phyloP scores from a whole-genome alignment of 1,140 invertebrate genomes.

The Polypedilum pembai region DNA sequence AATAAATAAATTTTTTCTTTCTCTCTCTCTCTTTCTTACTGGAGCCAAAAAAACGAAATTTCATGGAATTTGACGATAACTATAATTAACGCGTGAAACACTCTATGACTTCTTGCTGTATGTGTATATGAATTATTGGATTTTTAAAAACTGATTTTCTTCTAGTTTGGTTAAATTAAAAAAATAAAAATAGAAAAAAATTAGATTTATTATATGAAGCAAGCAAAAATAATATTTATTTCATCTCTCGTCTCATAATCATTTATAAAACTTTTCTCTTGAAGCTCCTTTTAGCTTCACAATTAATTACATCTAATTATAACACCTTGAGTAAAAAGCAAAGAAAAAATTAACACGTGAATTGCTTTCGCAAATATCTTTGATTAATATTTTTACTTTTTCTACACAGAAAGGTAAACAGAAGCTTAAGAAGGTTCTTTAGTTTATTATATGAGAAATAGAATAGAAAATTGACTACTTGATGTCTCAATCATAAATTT shows the following conservation, averaged over 20 bases:
- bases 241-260: neutral
- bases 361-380: neutral
- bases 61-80: neutral
- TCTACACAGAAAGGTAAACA: neutral
- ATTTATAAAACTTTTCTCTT: neutral
- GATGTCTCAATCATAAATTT: neutral
- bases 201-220: neutral
- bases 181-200: neutral
- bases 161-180: neutral
- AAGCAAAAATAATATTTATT: neutral
- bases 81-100: neutral
- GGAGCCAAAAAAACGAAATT: neutral
- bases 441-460: neutral
- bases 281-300: neutral
- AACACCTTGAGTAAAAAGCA: neutral
- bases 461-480: constrained; percentile 22
- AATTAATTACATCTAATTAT: constrained; percentile 15
- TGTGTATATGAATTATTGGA: neutral
- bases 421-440: neutral
- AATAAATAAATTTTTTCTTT: constrained; percentile 24
- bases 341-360: neutral
- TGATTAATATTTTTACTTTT: neutral
- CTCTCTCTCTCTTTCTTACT: neutral
- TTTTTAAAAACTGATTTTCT: neutral
- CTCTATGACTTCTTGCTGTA: neutral